These are phyloP conservation scores for Lamellibrachia luymesi DNA, from an alignment of 1,140 invertebrate species.

Conservation along the genomic window DNA sequence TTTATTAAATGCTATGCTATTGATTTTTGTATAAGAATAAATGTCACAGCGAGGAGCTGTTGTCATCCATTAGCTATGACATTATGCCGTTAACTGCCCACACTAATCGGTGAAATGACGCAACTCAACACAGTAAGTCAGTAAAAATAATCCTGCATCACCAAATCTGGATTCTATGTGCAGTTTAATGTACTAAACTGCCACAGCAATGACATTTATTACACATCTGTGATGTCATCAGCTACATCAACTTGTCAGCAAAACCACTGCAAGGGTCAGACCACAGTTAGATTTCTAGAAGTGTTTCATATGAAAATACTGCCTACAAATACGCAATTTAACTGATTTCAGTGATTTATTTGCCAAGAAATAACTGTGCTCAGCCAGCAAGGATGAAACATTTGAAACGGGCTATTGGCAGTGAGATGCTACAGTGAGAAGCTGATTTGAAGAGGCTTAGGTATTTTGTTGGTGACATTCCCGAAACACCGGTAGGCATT, in stretches of 20 bases:
- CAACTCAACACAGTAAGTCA: neutral
- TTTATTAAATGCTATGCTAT: neutral
- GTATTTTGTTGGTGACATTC: too few species aligned
- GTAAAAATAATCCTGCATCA: neutral
- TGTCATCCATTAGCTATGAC: neutral
- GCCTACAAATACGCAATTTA: too few species aligned
- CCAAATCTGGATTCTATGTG: neutral
- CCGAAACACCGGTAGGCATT: too few species aligned
- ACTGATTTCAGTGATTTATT: too few species aligned
- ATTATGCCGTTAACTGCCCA: neutral
- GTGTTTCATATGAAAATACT: too few species aligned
- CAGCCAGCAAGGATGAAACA: too few species aligned
- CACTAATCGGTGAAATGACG: neutral
- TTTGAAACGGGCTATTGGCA: too few species aligned
- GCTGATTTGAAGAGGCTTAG: too few species aligned
- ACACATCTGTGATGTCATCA: neutral
- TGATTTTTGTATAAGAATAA: neutral
- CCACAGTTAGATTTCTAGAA: too few species aligned
- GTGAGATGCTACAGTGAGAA: too few species aligned
- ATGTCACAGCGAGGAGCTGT: neutral
- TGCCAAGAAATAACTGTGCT: too few species aligned
- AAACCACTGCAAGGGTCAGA: neutral
- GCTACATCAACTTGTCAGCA: neutral
- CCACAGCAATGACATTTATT: neutral
- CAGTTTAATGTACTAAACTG: neutral